Conservation (phyloP, 2,113 vertebrate species). For the Microtus pennsylvanicus region DNA sequence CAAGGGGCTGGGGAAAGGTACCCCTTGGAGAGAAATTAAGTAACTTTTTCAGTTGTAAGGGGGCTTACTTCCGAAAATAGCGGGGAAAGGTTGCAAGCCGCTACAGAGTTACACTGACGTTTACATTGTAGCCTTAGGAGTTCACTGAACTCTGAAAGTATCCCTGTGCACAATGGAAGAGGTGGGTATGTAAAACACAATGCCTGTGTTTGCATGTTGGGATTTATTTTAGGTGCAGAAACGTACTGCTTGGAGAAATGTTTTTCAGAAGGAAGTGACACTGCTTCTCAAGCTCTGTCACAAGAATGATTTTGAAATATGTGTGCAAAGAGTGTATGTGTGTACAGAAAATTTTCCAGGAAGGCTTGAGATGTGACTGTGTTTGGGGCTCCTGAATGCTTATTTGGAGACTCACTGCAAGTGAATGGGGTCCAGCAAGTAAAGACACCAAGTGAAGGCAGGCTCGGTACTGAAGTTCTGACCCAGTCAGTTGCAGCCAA, state of each 20-base stretch:
- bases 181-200: too few species aligned
- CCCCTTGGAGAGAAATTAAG: not conserved
- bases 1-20: not conserved
- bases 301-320: conserved; percentile 70
- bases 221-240: not conserved
- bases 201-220: too few species aligned
- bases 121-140: conserved; percentile 43
- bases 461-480: not conserved
- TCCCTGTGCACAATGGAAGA: not conserved
- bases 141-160: conserved; percentile 4
- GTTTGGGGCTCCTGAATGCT: not conserved
- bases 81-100: not conserved
- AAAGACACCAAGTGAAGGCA: not conserved
- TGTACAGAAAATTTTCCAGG: not conserved
- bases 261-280: conserved; percentile 80
- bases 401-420: not conserved
- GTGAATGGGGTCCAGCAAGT: not conserved
- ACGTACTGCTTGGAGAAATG: conserved; percentile 47
- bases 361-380: not conserved
- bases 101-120: not conserved
- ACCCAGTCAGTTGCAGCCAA: not conserved
- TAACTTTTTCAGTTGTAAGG: not conserved
- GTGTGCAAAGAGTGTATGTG: not conserved
- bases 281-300: conserved; percentile 53
- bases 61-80: not conserved